Conservation (phyloP, 2,888 invertebrate species). For the Zaprionus lineosus region DNA sequence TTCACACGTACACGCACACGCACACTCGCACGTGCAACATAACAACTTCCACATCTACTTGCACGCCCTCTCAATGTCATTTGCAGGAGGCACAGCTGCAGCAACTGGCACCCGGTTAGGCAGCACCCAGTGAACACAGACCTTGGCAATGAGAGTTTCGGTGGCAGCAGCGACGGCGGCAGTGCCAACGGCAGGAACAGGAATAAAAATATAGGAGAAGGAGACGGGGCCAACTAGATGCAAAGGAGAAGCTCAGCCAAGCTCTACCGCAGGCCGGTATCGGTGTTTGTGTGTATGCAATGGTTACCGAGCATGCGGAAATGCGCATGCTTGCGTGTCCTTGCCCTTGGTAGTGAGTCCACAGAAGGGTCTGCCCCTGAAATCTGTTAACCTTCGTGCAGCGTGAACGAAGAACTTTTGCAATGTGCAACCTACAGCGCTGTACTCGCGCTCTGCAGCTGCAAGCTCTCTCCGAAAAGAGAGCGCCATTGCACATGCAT, state of each 20-base stretch:
- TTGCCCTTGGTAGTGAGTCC: slow-evolving; percentile 80
- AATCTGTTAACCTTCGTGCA: slow-evolving; percentile 72
- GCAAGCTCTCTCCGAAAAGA: slow-evolving; percentile 15
- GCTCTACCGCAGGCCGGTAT: slow-evolving; percentile 34
- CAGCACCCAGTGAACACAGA: slow-evolving; percentile 29
- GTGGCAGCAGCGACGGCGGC: not conserved
- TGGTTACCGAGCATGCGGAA: slow-evolving; percentile 54
- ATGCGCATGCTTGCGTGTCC: slow-evolving; percentile 82
- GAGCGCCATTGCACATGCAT: slow-evolving; percentile 24
- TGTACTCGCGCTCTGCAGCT: slow-evolving; percentile 63
- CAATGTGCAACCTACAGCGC: slow-evolving; percentile 50
- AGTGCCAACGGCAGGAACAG: not conserved
- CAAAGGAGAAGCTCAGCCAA: slow-evolving; percentile 15
- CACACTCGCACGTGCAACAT: not conserved
- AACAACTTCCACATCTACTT: not conserved
- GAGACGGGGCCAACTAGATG: too few species aligned
- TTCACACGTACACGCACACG: not conserved
- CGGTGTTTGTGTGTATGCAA: slow-evolving; percentile 31
- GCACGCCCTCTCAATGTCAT: slow-evolving; percentile 57
- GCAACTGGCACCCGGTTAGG: slow-evolving; percentile 30
- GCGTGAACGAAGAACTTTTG: slow-evolving; percentile 43
- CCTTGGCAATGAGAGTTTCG: slow-evolving; percentile 53
- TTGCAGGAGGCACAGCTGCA: slow-evolving; percentile 47
- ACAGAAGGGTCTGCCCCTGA: slow-evolving; percentile 44
- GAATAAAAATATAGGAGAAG: slow-evolving; percentile 2